These are phyloP conservation scores for Sarotherodon lohbergeri DNA, from an alignment of 2,113 vertebrate species.

Conservation along the genomic window DNA sequence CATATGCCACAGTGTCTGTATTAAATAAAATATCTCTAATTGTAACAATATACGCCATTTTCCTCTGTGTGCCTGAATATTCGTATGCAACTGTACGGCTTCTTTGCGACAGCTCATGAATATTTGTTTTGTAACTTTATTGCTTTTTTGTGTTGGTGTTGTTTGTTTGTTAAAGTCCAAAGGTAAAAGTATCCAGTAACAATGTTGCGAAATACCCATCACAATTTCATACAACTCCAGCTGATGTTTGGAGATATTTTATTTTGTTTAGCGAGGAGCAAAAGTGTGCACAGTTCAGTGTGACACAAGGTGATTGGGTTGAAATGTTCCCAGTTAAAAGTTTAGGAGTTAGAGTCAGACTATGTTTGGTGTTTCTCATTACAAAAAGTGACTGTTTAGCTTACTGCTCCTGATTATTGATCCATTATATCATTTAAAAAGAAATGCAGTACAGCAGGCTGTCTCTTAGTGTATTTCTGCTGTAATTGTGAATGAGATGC, in stretches of 20 bases:
- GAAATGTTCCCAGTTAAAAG: background rate
- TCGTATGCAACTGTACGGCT: rapidly evolving
- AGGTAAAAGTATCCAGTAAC: background rate
- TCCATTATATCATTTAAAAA: background rate
- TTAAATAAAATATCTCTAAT: background rate
- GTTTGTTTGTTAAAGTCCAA: background rate
- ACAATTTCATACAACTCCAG: background rate
- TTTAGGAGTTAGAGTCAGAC: background rate
- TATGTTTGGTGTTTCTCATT: background rate
- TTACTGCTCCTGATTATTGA: background rate
- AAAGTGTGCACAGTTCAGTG: background rate
- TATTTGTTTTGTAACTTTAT: background rate
- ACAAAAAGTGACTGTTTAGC: background rate
- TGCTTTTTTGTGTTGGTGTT: background rate
- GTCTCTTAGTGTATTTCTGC: background rate
- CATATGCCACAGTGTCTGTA: background rate
- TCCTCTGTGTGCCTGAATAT: background rate
- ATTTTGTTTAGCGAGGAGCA: background rate
- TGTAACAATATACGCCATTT: background rate
- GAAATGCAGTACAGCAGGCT: background rate
- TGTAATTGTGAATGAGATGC: background rate
- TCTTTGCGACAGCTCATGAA: background rate
- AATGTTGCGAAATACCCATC: background rate
- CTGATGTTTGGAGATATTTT: background rate
- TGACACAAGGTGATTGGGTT: background rate